Evolutionary conservation across 2,113 vertebrate genomes (phyloP), one percentile per base, ranked within the genome.

Genomic region (Caranx melampygus): DNA sequence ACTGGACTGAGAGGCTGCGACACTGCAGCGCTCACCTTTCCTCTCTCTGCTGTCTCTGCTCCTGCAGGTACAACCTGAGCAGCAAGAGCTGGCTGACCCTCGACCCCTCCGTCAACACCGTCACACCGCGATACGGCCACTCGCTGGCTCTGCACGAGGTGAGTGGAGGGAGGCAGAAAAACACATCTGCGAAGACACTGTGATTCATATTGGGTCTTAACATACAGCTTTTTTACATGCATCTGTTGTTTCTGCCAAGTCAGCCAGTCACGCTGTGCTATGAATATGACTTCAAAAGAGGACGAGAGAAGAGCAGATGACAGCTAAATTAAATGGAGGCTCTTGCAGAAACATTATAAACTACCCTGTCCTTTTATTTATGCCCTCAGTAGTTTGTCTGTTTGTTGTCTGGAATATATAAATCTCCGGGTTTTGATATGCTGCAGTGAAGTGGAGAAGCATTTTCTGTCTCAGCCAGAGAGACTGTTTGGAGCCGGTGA

Each of bases 121-220:
- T 99, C 1, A 95, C 95, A 21, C 96, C 96, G 13, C 94, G 98
- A 91, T 99, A 99, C 0, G 98, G 98, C 9, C 98, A 99, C 87
- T 98, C 98, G 0, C 9, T 98, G 91, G 97, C 97, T 0, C 84
- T 97, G 0, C 75, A 99, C 14, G 84, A 97, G 95, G 98, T 98
- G 86, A 1, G 68, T 68, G 59, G 47, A n/a, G 42, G 15, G 26
- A 11, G 11, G 42, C 16, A 35, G 37, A 40, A 14, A 33, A 6
- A 54, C 15, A 35, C 49, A 8, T 26, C 26, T 26, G 26, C 26
- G 1, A 26, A 26, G 26, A 3, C 61, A 59, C 12, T 13, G 13
- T 45, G 18, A 34, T 16, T 35, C 3, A 2, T 55, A 15, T 47
- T 34, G 9, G 5, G 15, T 54, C 0, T 51, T 31, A 7, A 49